These are phyloP conservation scores for Crocidura indochinensis DNA, from an alignment of 2,797 vertebrate genomes.

Conservation along the genomic window DNA sequence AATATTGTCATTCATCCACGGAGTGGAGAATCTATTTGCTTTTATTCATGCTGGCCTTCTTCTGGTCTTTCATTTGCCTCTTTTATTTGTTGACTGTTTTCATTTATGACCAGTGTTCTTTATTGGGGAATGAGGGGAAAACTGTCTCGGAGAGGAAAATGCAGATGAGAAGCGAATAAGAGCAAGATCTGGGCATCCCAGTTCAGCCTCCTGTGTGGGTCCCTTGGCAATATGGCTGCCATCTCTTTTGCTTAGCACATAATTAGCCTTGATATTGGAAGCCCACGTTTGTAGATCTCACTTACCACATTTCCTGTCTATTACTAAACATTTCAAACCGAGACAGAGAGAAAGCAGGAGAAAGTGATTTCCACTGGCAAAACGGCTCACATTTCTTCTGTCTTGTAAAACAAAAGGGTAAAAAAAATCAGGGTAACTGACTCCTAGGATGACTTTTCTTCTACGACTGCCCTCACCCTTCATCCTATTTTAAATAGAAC, in stretches of 20 bases:
- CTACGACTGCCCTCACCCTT: conserved; percentile 17
- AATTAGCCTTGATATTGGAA: conserved; percentile 84
- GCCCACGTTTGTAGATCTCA: conserved; percentile 77
- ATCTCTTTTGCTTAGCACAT: conserved; percentile 80
- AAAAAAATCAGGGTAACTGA: conserved; percentile 81
- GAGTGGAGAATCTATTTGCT: background rate
- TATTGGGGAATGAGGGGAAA: background rate
- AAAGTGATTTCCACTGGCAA: conserved; percentile 76
- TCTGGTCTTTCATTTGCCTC: background rate
- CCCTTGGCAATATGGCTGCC: conserved; percentile 45
- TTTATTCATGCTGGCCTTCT: background rate
- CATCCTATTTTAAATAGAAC: conserved; percentile 88
- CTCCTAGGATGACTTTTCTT: conserved; percentile 79
- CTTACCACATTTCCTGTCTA: conserved; percentile 82
- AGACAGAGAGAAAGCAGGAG: conserved; percentile 80
- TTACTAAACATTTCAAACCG: conserved; percentile 64
- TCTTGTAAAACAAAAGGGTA: conserved; percentile 82
- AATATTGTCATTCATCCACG: background rate
- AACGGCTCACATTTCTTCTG: conserved; percentile 68
- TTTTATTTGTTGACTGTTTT: conserved; percentile 45
- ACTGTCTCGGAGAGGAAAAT: conserved; percentile 22
- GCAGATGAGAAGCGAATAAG: conserved; percentile 60
- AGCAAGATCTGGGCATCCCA: conserved; percentile 10
- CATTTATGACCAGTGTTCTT: background rate
- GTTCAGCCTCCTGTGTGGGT: conserved; percentile 17